Evolutionary conservation across 1,140 invertebrate genomes (phyloP), one percentile per base, ranked within the genome.

Genomic region (Zaprionus lachaisei): DNA sequence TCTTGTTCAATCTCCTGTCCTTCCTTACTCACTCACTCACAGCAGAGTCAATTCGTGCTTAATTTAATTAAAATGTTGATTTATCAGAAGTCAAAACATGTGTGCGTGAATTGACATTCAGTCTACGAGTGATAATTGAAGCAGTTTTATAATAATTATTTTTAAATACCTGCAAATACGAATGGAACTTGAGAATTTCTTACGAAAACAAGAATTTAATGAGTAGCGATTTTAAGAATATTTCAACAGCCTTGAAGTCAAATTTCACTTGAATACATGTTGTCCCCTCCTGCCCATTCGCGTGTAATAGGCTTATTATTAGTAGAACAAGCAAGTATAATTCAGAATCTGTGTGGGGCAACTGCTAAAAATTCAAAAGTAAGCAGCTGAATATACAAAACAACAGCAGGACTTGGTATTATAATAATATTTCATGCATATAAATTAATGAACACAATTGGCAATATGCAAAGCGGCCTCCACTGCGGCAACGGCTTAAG

Each of bases 381-480:
- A 24, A 57, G 12, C 47, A 57, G 15, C 11, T 15, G 24, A 15
- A 47, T 38, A 37, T 28, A 49, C 47, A 41, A 37, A 12, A 37
- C 31, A 63, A 47, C 22, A 34, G 37, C 44, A 56, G 15, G 12
- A 28, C 62, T 66, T 24, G 20, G 57, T 57, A 67, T 47, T 47
- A 47, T 75, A 58, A 64, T 51, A 64, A 58, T 54, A 67, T 77
- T 73, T 63, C 58, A 75, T 80, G 81, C 70, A 79, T 79, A 76
- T 72, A 82, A 86, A 81, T 81, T 72, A 79, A 76, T 79, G 68
- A 58, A 38, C 44, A 38, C 47, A 71, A 78, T 67, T 71, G 78
- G 62, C 49, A 71, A 38, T 60, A 51, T 38, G 54, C 22, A 55
- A 56, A 49, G 65, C 66, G 51, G 51, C 55, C 26, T 28, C 54